Percentiles rank a stretch among this genome's conserved stretches.
Conservation (phyloP, 23 tunicate genomes). For the Trididemnum nubilum region DNA sequence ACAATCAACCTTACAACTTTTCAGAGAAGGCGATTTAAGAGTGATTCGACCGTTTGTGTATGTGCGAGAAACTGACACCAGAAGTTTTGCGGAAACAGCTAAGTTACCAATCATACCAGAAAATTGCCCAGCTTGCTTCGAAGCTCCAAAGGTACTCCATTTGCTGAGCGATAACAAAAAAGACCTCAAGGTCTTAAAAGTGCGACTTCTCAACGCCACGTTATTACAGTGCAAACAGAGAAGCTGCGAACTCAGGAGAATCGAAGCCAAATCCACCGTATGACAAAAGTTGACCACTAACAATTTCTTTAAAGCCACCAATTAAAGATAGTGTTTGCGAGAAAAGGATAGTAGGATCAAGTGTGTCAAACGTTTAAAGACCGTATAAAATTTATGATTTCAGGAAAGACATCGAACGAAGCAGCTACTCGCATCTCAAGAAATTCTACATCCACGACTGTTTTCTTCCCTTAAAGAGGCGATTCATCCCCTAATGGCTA, state of each 20-base stretch:
- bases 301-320: too few species aligned
- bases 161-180: too few species aligned
- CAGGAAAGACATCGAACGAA: constrained; percentile 98
- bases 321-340: not conserved
- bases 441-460: constrained; percentile 91
- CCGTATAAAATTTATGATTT: not conserved
- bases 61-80: constrained; percentile 91
- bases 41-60: constrained; percentile 96
- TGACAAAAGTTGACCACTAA: too few species aligned
- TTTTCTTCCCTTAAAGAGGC: constrained; percentile 81
- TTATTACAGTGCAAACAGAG: not conserved
- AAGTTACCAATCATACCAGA: constrained; percentile 97
- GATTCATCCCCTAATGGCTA: constrained; percentile 73
- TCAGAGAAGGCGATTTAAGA: constrained; percentile 86
- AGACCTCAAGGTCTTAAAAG: not conserved
- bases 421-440: constrained; percentile 96
- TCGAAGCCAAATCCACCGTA: too few species aligned
- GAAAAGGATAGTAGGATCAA: not conserved
- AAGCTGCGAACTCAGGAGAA: too few species aligned
- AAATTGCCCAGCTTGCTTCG: constrained; percentile 99
- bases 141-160: constrained; percentile 78
- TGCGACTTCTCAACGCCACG: not conserved
- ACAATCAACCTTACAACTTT: too few species aligned
- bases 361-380: too few species aligned
- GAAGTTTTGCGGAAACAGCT: constrained; percentile 85